Base-by-base conservation (phyloP, 2,888 invertebrate species). In the Lithophane semibrunnea region DNA sequence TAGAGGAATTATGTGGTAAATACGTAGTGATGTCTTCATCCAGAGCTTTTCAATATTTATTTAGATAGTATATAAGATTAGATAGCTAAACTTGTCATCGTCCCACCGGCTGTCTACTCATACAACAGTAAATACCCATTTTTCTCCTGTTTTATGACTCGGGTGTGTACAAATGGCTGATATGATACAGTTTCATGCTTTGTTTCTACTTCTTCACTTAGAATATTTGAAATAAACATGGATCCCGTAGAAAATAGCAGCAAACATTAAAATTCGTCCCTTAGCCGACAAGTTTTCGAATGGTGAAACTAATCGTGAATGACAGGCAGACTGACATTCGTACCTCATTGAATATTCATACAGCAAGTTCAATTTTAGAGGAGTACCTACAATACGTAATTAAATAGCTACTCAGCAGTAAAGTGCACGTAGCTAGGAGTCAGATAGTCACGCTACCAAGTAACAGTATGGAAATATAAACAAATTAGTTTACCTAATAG, bases 401-500 rank as follows among this genome's bases (percentile, higher is more conserved):
- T 83, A 85, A 78, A 84, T 83, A 73, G 72, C 69, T 84, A 75
- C 77, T 86, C 82, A 73, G 63, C 63, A 71, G 67, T 81, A 68
- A 83, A 86, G 75, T 77, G 77, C 84, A 84, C 84, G 79, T 84
- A 73, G 78, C 82, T 37, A 76, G 77, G 66, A 82, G 78, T 74
- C 75, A 79, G 82, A 70, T 76, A 89, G 87, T 84, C 88, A 89
- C 89, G 90, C 87, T 82, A 87, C 82, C 63, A 44, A 77, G 72
- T 76, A 82, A 77, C 85, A 80, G 74, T 86, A 90, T 87, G 90
- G 89, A 90, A 89, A 90, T 88, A 89, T 79, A 89, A 90, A 88
- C 89, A 90, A 87, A 91, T 91, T 91, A 89, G 79, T 77, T 84
- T 81, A 74, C 85, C 77, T 90, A 90, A 91, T 91, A 88, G 89